Evolutionary conservation across 2,113 vertebrate genomes (phyloP).

Genomic region (Brienomyrus brachyistius): DNA sequence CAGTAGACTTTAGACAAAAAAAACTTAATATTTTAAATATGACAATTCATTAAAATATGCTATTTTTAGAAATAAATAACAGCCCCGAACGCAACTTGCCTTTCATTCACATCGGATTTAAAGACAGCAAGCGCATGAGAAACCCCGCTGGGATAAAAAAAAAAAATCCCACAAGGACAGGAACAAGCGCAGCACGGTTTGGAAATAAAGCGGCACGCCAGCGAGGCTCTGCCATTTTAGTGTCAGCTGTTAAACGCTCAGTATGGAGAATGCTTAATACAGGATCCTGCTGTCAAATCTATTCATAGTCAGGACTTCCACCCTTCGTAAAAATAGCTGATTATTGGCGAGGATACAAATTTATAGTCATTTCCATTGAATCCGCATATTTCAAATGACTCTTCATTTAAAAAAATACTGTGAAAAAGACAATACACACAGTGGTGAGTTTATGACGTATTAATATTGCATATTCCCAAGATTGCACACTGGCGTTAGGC

Average conservation of each 20-base stretch:
- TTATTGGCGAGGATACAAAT: background rate
- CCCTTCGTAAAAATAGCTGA: background rate
- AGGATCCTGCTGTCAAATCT: background rate
- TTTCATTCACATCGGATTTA: background rate
- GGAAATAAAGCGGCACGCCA: background rate
- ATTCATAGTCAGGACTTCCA: background rate
- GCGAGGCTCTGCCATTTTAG: background rate
- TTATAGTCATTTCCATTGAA: background rate
- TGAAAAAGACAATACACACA: background rate
- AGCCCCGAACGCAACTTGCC: background rate
- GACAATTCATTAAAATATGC: background rate
- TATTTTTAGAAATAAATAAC: background rate
- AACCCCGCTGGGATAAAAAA: background rate
- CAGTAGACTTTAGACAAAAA: background rate
- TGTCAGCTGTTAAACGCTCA: background rate
- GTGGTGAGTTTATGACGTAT: background rate
- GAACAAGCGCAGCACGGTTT: background rate
- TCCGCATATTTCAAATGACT: background rate
- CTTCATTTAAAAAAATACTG: background rate
- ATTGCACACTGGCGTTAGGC: background rate
- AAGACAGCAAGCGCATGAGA: background rate
- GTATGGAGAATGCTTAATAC: constrained; percentile 1
- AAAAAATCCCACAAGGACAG: background rate
- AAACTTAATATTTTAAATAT: background rate
- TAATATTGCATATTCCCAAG: background rate